Base-by-base conservation (phyloP, 2,888 invertebrate species). In the Eumacrocentrus americanus region DNA sequence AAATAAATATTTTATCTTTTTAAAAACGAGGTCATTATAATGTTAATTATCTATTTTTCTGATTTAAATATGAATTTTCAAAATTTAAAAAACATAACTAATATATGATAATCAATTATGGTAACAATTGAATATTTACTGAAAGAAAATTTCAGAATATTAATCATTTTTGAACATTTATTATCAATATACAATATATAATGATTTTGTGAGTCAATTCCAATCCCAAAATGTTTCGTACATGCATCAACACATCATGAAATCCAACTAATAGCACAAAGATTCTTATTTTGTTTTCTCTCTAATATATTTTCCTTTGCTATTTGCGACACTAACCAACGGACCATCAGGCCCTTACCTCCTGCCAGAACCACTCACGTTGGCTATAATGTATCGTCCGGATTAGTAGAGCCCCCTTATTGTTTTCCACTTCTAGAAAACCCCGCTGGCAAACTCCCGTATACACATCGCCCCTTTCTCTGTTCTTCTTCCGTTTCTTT, bases 331-430 rank as follows among this genome's bases (percentile, higher is more conserved):
- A 65, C 64, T 57, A 63, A 65, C 56, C 64, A 61, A 58, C 55
- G 60, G 46, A 42, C n/a, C n/a, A n/a, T 55, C 60, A 55, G 37
- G 34, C 65, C 63, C 59, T 64, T 60, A 53, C 60, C 55, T 59
- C 52, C 67, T 74, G 74, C 72, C 74, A 74, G 68, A 70, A 78
- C 71, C 80, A 79, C 75, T 78, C 78, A 72, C 72, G 70, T 75
- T 74, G 71, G 74, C 73, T 76, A 77, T 78, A 79, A 80, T 77
- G 75, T 78, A 80, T 79, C 74, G 77, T 72, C 64, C 68, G 76
- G 78, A 80, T 80, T 78, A 79, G 71, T 68, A 14, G 71, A 72
- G 71, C 70, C 73, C 73, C 73, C 78, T 80, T 79, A 80, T 80
- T 80, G 78, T 81, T 80, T 81, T 78, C 78, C 75, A 75, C 78